Evolutionary conservation across 2,888 invertebrate genomes (phyloP).

Genomic region (Cremastinae sp.): DNA sequence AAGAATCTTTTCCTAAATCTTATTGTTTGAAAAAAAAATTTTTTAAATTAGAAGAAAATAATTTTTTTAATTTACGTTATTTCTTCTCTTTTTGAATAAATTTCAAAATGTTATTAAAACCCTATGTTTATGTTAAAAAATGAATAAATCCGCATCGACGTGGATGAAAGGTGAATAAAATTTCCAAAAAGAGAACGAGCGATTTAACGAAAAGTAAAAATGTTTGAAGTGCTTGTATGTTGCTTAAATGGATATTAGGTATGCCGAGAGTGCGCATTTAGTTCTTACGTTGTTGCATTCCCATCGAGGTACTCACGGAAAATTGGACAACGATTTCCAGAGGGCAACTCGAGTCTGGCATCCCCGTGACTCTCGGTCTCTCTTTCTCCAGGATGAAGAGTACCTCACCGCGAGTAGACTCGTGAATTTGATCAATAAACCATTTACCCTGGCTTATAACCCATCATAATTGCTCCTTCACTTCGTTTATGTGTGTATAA

Average conservation of each 20-base stretch:
- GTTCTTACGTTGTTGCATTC: background rate
- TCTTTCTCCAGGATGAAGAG: slow-evolving; percentile 4
- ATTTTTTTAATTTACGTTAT: too few relatives aligned
- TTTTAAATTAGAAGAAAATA: too few relatives aligned
- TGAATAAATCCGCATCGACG: background rate
- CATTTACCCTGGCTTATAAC: slow-evolving; percentile 35
- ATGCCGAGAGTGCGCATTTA: slow-evolving; percentile 36
- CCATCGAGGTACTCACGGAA: slow-evolving; percentile 2
- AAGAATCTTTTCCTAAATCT: too few relatives aligned
- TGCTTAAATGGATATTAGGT: background rate
- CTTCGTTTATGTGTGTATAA: slow-evolving; percentile 20
- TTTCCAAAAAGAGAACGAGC: slow-evolving; percentile 46
- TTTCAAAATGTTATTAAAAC: too few relatives aligned
- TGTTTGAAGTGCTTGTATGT: background rate
- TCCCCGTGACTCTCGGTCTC: too few relatives aligned
- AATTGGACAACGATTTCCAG: slow-evolving; percentile 22
- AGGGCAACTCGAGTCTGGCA: background rate
- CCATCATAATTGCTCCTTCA: slow-evolving; percentile 42
- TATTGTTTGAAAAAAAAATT: too few relatives aligned
- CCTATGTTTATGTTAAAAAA: background rate
- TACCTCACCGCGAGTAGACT: slow-evolving; percentile 32
- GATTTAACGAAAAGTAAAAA: slow-evolving; percentile 44
- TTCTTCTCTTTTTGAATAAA: too few relatives aligned
- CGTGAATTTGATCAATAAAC: slow-evolving; percentile 50
- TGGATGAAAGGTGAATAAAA: slow-evolving; percentile 5